Conservation (phyloP, 1,140 invertebrate genomes). For the Bombus fervidus region DNA sequence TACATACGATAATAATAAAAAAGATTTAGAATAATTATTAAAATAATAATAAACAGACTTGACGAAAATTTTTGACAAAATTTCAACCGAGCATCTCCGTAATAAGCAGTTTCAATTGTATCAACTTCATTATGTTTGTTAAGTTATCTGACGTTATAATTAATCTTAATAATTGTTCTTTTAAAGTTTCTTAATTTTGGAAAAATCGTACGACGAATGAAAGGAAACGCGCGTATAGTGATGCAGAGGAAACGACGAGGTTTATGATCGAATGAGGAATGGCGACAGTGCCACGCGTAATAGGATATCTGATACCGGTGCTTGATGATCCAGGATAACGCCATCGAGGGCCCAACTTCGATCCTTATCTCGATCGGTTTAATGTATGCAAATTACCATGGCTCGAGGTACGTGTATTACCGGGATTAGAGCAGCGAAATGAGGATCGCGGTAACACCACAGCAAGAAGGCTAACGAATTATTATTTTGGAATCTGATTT, state of each 20-base stretch:
- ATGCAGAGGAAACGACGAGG: neutral
- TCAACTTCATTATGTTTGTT: neutral
- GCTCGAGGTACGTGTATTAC: constrained; percentile 50
- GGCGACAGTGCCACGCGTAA: constrained; percentile 59
- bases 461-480: constrained; percentile 34
- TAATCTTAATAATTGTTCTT: too few relatives aligned
- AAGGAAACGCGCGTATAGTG: constrained; percentile 1
- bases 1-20: too few relatives aligned
- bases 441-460: constrained; percentile 56
- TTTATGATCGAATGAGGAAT: constrained; percentile 37
- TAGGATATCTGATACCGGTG: constrained; percentile 57
- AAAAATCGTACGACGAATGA: neutral
- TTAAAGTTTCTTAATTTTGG: neutral
- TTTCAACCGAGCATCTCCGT: neutral
- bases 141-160: neutral
- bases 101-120: neutral
- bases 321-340: constrained; percentile 58
- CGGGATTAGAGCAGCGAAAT: constrained; percentile 62
- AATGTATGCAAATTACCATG: constrained; percentile 66
- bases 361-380: constrained; percentile 63
- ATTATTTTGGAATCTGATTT: constrained; percentile 7
- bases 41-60: too few relatives aligned
- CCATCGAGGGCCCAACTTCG: constrained; percentile 36
- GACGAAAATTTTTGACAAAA: neutral
- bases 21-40: too few relatives aligned